phyloP scores from a whole-genome alignment of 2,113 vertebrate species.

The Hyperopisus bebe region DNA sequence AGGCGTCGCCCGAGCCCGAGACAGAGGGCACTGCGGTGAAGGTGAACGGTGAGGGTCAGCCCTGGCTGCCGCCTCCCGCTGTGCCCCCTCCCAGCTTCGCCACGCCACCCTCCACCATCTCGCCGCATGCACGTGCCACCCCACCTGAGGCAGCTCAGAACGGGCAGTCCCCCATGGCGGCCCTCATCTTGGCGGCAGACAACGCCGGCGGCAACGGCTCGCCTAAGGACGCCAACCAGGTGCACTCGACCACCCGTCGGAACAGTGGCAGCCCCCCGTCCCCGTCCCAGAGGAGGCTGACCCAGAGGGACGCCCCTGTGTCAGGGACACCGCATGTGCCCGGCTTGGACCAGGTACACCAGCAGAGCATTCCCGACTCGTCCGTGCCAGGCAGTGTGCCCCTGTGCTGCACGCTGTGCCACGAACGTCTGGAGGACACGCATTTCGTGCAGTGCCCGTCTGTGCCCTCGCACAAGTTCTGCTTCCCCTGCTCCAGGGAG shows the following conservation, averaged over 20 bases:
- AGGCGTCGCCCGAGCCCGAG: conserved; percentile 83
- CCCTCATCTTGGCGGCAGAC: conserved; percentile 87
- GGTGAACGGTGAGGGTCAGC: conserved; percentile 76
- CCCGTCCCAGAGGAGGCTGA: conserved; percentile 78
- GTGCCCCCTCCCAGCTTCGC: conserved; percentile 56
- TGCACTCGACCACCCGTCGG: conserved; percentile 81
- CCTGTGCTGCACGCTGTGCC: conserved; percentile 92
- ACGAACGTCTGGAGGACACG: conserved; percentile 94
- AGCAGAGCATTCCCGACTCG: conserved; percentile 83
- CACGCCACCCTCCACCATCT: conserved; percentile 73
- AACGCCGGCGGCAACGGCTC: conserved; percentile 79
- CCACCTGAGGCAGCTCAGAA: conserved; percentile 81
- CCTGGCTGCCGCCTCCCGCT: conserved; percentile 71
- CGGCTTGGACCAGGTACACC: conserved; percentile 68
- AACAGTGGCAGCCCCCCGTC: conserved; percentile 85
- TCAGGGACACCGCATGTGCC: conserved; percentile 49
- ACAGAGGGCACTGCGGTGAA: conserved; percentile 68
- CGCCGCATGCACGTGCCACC: conserved; percentile 83
- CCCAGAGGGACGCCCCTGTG: conserved; percentile 69
- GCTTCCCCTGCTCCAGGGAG: conserved; percentile 93
- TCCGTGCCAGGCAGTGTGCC: conserved; percentile 76
- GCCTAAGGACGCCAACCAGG: conserved; percentile 81
- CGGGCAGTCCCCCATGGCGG: conserved; percentile 87
- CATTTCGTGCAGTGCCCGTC: conserved; percentile 98
- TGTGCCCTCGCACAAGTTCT: conserved; percentile 90